A percentile compares a stretch with the other conserved stretches of the same genome.
phyloP scores from a whole-genome alignment of 2,888 invertebrate species.

The Dicranocentrus wangi region DNA sequence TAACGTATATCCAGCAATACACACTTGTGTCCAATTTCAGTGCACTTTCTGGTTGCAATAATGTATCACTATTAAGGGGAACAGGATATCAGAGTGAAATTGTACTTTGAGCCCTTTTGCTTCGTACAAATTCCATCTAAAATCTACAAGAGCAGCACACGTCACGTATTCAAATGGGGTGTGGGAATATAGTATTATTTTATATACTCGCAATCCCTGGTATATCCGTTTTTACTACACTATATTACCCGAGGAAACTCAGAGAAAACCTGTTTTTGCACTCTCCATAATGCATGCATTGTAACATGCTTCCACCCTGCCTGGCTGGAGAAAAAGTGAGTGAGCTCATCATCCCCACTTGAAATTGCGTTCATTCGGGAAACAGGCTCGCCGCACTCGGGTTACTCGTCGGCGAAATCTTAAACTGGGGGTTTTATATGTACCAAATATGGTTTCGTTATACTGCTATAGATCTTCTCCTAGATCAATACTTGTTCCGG shows the following conservation, averaged over 20 bases:
- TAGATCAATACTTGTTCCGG: slow-evolving; percentile 43
- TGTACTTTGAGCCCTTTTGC: slow-evolving; percentile 1
- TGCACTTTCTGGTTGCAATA: slow-evolving; percentile 59
- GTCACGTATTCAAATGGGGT: slow-evolving; percentile 42
- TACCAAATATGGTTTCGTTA: neutral
- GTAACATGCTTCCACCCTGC: neutral
- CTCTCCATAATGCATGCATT: neutral
- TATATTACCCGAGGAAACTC: slow-evolving; percentile 4
- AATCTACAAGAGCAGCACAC: slow-evolving; percentile 1
- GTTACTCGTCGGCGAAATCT: neutral
- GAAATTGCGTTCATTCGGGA: slow-evolving; percentile 13
- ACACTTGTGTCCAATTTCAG: slow-evolving; percentile 55
- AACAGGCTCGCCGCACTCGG: neutral
- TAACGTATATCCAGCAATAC: slow-evolving; percentile 13
- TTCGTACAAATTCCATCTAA: slow-evolving; percentile 30
- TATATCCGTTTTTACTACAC: slow-evolving; percentile 7
- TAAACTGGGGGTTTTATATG: slow-evolving; percentile 7
- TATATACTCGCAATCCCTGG: neutral
- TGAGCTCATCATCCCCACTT: slow-evolving; percentile 10
- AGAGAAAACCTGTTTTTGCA: slow-evolving; percentile 8
- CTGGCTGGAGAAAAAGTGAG: slow-evolving; percentile 27
- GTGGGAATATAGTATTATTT: slow-evolving; percentile 28
- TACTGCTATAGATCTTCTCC: neutral
- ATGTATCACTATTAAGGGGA: slow-evolving; percentile 18
- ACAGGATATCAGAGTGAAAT: slow-evolving; percentile 6